Conservation (phyloP, 2,113 vertebrate genomes). For the Poeciliopsis occidentalis region DNA sequence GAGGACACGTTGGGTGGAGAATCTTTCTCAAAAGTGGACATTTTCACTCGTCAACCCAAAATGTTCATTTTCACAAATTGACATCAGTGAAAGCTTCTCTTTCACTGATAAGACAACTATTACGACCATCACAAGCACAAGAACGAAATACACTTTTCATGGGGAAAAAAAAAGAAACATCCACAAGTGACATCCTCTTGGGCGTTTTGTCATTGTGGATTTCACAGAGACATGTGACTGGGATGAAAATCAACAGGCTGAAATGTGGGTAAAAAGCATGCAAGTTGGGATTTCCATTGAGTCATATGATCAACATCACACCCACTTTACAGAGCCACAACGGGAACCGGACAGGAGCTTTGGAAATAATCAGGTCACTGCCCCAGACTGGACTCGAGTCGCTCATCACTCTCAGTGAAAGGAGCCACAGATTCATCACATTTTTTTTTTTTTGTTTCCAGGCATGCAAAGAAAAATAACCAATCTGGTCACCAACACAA, state of each 20-base stretch:
- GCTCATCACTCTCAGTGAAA: not conserved
- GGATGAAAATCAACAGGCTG: not conserved
- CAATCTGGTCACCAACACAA: not conserved
- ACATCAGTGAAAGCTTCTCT: not conserved
- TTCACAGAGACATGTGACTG: slow-evolving; percentile 2
- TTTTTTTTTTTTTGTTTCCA: not conserved
- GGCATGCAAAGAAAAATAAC: slow-evolving; percentile 44
- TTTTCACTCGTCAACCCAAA: not conserved
- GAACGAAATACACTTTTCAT: not conserved
- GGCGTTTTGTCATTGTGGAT: not conserved
- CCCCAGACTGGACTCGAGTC: slow-evolving; percentile 7
- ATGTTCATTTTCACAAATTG: not conserved
- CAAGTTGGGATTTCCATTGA: not conserved
- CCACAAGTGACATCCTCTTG: not conserved
- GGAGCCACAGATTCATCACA: slow-evolving; percentile 15
- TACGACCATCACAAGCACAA: not conserved
- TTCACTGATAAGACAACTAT: not conserved
- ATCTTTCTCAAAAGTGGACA: slow-evolving; percentile 6
- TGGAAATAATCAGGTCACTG: not conserved
- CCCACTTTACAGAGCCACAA: not conserved
- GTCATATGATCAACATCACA: not conserved
- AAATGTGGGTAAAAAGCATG: not conserved
- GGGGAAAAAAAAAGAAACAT: not conserved
- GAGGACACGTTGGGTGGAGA: slow-evolving; percentile 26
- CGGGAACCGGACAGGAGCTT: not conserved